Conservation (phyloP, 2,888 invertebrate species). For the Euplagia quadripunctaria region DNA sequence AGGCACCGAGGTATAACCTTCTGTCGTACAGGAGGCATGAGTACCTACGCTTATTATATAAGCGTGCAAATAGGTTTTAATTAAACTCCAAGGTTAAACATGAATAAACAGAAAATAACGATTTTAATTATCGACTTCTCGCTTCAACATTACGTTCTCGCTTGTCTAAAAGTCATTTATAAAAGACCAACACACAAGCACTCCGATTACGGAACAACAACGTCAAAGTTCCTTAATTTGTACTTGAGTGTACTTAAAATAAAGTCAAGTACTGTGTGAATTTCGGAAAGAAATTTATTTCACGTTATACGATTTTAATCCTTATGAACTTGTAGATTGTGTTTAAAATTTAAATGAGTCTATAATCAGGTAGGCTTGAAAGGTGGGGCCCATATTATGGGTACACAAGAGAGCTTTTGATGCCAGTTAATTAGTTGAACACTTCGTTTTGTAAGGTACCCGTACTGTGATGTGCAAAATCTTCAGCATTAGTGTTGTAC, state of each 20-base stretch:
- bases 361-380: slow-evolving; percentile 21
- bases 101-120: slow-evolving; percentile 49
- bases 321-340: slow-evolving; percentile 28
- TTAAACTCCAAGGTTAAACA: slow-evolving; percentile 27
- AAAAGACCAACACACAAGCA: slow-evolving; percentile 53
- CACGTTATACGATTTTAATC: slow-evolving; percentile 33
- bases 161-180: slow-evolving; percentile 49
- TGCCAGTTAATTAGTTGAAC: slow-evolving; percentile 65
- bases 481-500: slow-evolving; percentile 17
- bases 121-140: slow-evolving; percentile 50
- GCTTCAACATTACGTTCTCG: slow-evolving; percentile 36
- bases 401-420: slow-evolving; percentile 58
- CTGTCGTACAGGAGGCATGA: not conserved
- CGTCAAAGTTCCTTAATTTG: slow-evolving; percentile 56
- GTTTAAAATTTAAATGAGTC: slow-evolving; percentile 34
- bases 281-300: slow-evolving; percentile 48
- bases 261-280: slow-evolving; percentile 49
- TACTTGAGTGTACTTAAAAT: slow-evolving; percentile 56
- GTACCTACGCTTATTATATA: not conserved
- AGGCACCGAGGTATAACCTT: not conserved
- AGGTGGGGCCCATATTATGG: slow-evolving; percentile 42
- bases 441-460: slow-evolving; percentile 46
- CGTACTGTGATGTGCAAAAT: slow-evolving; percentile 29
- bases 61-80: slow-evolving; percentile 18
- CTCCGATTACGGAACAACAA: slow-evolving; percentile 54